Evolutionary conservation across 1,140 invertebrate species (phyloP), one percentile per base, ranked within the genome.

Genomic region (Polypedilum pembai): DNA sequence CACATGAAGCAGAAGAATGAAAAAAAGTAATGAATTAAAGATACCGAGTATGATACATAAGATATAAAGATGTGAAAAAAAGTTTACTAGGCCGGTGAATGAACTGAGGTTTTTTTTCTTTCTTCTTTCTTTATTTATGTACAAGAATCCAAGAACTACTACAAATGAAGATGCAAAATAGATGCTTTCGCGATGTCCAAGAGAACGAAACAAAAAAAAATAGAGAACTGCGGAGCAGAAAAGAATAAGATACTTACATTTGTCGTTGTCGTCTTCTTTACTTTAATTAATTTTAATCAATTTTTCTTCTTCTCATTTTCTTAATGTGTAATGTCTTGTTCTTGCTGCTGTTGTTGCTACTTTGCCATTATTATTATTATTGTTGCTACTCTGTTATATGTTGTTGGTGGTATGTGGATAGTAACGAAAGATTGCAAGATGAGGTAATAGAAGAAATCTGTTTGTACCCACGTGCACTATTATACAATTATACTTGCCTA

Each of bases 131-230:
- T 56, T 56, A 56, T 56, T 56, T 56, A 56, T 56, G 45, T 56
- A 56, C 45, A 56, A 33, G 24, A 33, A 33, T 33, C 24, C 45
- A 56, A 56, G 45, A 56, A 56, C 45, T 56, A 56, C 45, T n/a
- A 56, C 45, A 56, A 56, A 56, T 56, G 45, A 56, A 56, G 45
- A 56, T 56, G 45, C 45, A 56, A 56, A 56, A 56, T 56, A 56
- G 45, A 56, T 56, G 45, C 45, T 56, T 56, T 56, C 45, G 45
- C 45, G 45, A 56, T 56, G 15, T 15, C 45, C 45, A 56, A n/a
- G n/a, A n/a, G 45, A 56, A n/a, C 12, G 45, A 45, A n/a, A 56
- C 15, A 12, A 56, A n/a, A 45, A 12, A 45, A 56, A 56, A 56
- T 56, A 56, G 45, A 56, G 45, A 56, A 45, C 8, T 12, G 15